phyloP scores from a whole-genome alignment of 2,888 invertebrate species.

The Caenorhabditis macrosperma region DNA sequence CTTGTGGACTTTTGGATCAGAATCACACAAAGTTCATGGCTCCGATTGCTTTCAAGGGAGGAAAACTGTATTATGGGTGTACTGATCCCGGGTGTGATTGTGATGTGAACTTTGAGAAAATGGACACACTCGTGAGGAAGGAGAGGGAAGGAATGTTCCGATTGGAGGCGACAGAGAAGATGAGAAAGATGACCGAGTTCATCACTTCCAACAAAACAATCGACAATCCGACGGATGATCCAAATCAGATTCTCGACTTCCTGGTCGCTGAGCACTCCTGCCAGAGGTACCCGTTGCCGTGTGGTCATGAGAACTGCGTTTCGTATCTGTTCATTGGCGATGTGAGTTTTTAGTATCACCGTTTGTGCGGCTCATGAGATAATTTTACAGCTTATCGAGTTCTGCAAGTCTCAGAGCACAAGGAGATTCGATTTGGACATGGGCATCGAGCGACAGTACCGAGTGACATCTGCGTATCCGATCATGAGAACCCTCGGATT shows the following conservation, averaged over 20 bases:
- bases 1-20: slow-evolving; percentile 21
- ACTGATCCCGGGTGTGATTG: slow-evolving; percentile 29
- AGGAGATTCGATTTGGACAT: slow-evolving; percentile 28
- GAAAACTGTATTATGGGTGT: slow-evolving; percentile 9
- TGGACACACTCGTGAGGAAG: slow-evolving; percentile 6
- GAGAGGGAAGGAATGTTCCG: slow-evolving; percentile 35
- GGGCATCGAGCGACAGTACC: slow-evolving; percentile 38
- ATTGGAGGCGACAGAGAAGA: slow-evolving; percentile 1
- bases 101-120: background rate
- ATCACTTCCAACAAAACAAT: background rate
- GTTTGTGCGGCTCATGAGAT: background rate
- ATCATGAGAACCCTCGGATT: slow-evolving; percentile 16
- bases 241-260: slow-evolving; percentile 12
- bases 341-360: background rate
- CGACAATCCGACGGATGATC: background rate
- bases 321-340: slow-evolving; percentile 18
- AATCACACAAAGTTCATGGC: slow-evolving; percentile 12
- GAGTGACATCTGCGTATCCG: slow-evolving; percentile 31
- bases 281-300: slow-evolving; percentile 17
- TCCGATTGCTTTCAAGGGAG: slow-evolving; percentile 22
- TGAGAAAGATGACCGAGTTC: background rate
- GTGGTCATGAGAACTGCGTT: slow-evolving; percentile 5
- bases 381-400: slow-evolving; percentile 32
- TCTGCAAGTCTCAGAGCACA: background rate
- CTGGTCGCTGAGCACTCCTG: slow-evolving; percentile 21